These are phyloP conservation scores for Ceratoteleas bidentatus DNA, from an alignment of 1,140 invertebrate species.

Conservation along the genomic window DNA sequence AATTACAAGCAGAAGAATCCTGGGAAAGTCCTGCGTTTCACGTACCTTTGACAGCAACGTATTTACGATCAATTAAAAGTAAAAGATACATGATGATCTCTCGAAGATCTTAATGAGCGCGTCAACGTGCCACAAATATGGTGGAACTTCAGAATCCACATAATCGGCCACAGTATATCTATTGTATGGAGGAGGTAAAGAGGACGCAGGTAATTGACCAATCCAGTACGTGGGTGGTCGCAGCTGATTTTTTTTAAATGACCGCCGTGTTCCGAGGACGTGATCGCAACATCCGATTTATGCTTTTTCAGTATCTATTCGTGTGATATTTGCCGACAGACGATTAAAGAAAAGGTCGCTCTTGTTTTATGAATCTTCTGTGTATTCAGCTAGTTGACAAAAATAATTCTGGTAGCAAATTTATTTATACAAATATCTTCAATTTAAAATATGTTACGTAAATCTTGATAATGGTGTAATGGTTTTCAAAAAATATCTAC, in stretches of 20 bases:
- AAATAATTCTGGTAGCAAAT: no score
- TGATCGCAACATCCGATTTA: constrained; percentile 68
- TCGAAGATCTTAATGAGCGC: constrained; percentile 47
- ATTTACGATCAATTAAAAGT: constrained; percentile 71
- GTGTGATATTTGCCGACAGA: constrained; percentile 41
- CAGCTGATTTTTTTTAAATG: constrained; percentile 73
- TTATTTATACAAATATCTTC: no score
- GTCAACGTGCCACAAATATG: constrained; percentile 61
- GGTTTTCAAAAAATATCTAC: no score
- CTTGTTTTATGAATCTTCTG: no score
- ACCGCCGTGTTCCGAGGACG: constrained; percentile 76
- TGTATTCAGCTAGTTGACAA: no score
- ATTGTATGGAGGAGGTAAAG: constrained; percentile 59
- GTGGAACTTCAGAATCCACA: constrained; percentile 52
- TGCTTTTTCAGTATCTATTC: constrained; percentile 46
- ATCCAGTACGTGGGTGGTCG: constrained; percentile 78
- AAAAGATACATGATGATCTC: constrained; percentile 60
- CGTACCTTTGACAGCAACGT: constrained; percentile 54
- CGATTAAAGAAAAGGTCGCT: no score
- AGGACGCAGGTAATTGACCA: constrained; percentile 71
- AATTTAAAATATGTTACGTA: no score
- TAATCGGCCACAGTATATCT: constrained; percentile 53
- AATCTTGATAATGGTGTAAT: no score
- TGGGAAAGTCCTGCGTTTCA: constrained; percentile 33
- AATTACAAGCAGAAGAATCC: constrained; percentile 50